phyloP scores from a whole-genome alignment of 2,888 invertebrate genomes.

The Lepidocyrtinus sp. region DNA sequence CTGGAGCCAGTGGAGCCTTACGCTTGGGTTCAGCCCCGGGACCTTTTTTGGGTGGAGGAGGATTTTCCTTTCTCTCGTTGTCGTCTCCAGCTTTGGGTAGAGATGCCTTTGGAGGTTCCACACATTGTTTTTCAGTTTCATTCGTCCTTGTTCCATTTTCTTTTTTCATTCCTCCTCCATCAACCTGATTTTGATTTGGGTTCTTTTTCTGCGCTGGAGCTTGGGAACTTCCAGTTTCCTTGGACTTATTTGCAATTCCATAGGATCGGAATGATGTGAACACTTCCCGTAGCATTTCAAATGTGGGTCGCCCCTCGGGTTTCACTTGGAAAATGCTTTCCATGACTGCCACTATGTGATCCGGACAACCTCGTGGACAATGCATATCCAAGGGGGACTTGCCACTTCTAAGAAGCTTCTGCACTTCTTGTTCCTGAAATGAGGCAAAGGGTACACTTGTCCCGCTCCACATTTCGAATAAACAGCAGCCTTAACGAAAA shows the following conservation, averaged over 20 bases:
- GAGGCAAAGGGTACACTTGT: background rate
- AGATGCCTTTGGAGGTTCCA: background rate
- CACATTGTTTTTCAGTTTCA: background rate
- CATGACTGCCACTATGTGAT: conserved; percentile 30
- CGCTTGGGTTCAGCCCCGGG: background rate
- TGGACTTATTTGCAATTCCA: background rate
- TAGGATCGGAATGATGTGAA: conserved; percentile 29
- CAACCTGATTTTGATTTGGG: background rate
- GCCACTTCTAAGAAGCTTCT: conserved; percentile 23
- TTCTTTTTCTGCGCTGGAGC: background rate
- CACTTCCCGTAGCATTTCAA: conserved; percentile 26
- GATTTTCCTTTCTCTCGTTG: too few species aligned
- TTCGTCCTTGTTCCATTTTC: too few species aligned
- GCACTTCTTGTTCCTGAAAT: conserved; percentile 43
- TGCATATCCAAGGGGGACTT: conserved; percentile 39
- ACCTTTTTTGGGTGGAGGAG: background rate
- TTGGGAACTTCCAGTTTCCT: background rate
- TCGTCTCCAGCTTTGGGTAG: background rate
- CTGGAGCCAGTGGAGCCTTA: background rate
- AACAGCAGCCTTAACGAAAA: background rate
- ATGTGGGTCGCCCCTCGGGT: conserved; percentile 51
- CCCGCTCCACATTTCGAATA: background rate
- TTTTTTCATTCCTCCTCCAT: background rate
- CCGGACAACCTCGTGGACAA: conserved; percentile 33
- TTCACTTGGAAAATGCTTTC: conserved; percentile 37